Base-by-base conservation (phyloP, 2,113 vertebrate species). In the Pygoscelis adeliae region DNA sequence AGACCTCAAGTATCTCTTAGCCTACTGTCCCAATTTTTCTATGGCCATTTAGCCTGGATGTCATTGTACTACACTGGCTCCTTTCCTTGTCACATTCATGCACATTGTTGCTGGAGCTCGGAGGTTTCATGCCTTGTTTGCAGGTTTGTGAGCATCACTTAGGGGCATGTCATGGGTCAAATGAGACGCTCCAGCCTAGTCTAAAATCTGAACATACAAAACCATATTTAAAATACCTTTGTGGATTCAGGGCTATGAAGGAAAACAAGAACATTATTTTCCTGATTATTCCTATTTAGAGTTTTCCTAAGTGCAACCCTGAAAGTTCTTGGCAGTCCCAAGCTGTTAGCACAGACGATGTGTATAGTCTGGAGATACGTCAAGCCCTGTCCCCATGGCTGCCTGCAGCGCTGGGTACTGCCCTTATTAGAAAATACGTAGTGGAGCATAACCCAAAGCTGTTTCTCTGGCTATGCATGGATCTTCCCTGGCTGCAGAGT, bases 341-440 rank as follows among this genome's bases (percentile, higher is more conserved):
- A n/a, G 59, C 32, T 96, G 46, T 47, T 67, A 0, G 2, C 44
- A 72, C n/a, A 86, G 67, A 83, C 2, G 1, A 50, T 44, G 22
- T 38, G 14, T 70, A 11, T 14, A 26, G 27, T 30, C 34, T 61
- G 32, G 40, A 72, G 66, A 59, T 1, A 40, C 0, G 0, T 59
- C 52, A 66, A 58, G 12, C 53, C 62, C 79, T 58, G 26, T n/a
- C 27, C 58, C 70, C 15, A 23, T 8, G 29, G 30, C 29, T 87
- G 74, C 61, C 61, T 50, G 36, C 52, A 69, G 40, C n/a, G 20
- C 22, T 65, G 11, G 23, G 6, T 49, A 27, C 53, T 58, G 13
- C 78, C 27, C 27, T 38, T 44, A 29, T 38, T 30, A 83, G 67
- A 70, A 91, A 90, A 59, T 19, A 62, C 0, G 9, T 23, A 66